Evolutionary conservation across 2,888 invertebrate genomes (phyloP).

Genomic region (Calameuta idolon): DNA sequence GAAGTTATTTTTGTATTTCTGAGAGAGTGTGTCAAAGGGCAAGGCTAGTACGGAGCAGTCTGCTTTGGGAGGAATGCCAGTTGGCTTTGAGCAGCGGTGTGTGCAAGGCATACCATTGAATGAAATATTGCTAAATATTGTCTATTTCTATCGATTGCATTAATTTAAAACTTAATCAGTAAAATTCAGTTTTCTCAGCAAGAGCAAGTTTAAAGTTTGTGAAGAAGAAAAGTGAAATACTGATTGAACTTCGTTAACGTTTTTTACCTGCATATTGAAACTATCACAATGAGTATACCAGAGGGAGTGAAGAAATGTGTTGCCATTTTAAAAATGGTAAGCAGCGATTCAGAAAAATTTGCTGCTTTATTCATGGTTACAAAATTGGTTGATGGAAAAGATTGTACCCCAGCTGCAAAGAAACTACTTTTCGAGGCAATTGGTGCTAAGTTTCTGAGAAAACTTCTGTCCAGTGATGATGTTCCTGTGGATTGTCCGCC

Average conservation of each 20-base stretch:
- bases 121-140: background rate
- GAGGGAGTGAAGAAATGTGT: slow-evolving; percentile 89
- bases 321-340: slow-evolving; percentile 81
- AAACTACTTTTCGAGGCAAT: slow-evolving; percentile 89
- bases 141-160: background rate
- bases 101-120: slow-evolving; percentile 19
- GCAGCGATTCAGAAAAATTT: slow-evolving; percentile 90
- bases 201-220: too few species aligned
- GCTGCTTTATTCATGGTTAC: slow-evolving; percentile 93
- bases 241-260: too few species aligned
- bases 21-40: slow-evolving; percentile 62
- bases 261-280: slow-evolving; percentile 4
- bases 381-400: slow-evolving; percentile 86
- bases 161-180: background rate
- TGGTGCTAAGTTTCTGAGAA: slow-evolving; percentile 87
- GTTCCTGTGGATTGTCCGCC: slow-evolving; percentile 90
- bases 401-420: slow-evolving; percentile 80
- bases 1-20: slow-evolving; percentile 45
- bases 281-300: slow-evolving; percentile 69
- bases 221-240: too few species aligned
- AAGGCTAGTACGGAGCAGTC: slow-evolving; percentile 55
- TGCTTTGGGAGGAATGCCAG: slow-evolving; percentile 52
- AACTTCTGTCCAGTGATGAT: slow-evolving; percentile 80
- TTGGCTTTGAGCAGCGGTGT: slow-evolving; percentile 48
- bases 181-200: too few species aligned